Evolutionary conservation across 2,797 vertebrate genomes (phyloP), one percentile per base, ranked within the genome.

Genomic region (Triplophysa bombifrons): DNA sequence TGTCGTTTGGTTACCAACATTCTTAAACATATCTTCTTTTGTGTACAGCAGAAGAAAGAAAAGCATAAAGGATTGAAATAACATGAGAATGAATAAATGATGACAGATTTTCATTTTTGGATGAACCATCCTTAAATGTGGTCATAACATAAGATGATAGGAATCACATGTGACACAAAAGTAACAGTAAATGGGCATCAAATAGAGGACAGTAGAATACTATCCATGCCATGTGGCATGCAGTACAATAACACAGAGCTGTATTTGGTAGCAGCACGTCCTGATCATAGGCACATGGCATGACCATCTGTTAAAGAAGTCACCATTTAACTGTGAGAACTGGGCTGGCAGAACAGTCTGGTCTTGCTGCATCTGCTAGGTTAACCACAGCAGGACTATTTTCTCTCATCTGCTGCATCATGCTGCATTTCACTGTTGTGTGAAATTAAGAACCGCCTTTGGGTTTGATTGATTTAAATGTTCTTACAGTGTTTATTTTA

Each of bases 351-450:
- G 76, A 74, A 60, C 48, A 41, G 41, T 67, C 56, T 82, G 72
- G 78, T 74, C 80, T 79, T 78, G 53, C 46, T 80, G 69, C 58
- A 79, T 70, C 67, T 81, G 65, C 76, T 5, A 71, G 25, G 41
- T 25, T 14, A n/a, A 74, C 53, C 61, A 77, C 50, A 64, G 30
- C 48, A 41, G 19, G 51, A 64, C 72, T 72, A 72, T 80, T 80
- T 82, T 63, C 41, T 82, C 38, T 64, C n/a, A 27, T 44, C 61
- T 67, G 72, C 66, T 77, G 68, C 20, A 70, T 75, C 55, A 46
- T 69, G 20, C 53, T 75, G 41, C 41, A 66, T 55, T 48, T 20
- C 34, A 78, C 16, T 53, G 65, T 44, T 56, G 76, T 70, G 22
- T 78, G 71, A 68, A 70, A 41, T 64, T 25, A 61, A 82, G 55